Conservation (phyloP, 2,797 vertebrate genomes). For the Sylvia borin region DNA sequence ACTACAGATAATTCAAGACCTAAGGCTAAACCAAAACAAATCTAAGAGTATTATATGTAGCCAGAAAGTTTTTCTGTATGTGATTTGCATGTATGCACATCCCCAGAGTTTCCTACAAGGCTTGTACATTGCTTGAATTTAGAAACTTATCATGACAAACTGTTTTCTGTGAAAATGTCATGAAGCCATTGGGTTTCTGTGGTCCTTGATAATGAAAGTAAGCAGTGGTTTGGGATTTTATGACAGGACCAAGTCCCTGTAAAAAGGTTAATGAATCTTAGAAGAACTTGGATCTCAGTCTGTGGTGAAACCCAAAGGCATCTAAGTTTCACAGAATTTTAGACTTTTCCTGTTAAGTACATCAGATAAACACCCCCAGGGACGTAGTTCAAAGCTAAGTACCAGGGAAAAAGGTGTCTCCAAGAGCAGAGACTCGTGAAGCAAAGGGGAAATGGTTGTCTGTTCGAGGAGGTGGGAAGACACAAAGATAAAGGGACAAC, state of each 20-base stretch:
- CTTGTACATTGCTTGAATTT: neutral
- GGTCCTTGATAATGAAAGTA: slow-evolving; percentile 19
- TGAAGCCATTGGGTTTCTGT: slow-evolving; percentile 4
- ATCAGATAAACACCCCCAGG: neutral
- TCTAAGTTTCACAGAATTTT: neutral
- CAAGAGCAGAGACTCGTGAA: neutral
- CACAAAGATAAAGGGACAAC: neutral
- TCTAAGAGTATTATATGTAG: neutral
- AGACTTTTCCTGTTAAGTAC: neutral
- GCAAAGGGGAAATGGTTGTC: neutral
- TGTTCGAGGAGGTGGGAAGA: neutral
- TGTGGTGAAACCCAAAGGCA: slow-evolving; percentile 13
- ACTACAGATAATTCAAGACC: slow-evolving; percentile 30
- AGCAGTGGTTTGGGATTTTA: neutral
- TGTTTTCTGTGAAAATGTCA: slow-evolving; percentile 33
- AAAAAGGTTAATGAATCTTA: slow-evolving; percentile 23
- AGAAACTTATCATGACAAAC: neutral
- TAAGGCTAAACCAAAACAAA: slow-evolving; percentile 40
- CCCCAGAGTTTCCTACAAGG: slow-evolving; percentile 8
- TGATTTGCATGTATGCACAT: slow-evolving; percentile 26
- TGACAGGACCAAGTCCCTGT: neutral
- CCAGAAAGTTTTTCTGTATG: neutral
- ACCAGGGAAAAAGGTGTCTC: neutral
- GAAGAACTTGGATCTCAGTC: neutral
- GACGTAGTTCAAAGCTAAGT: neutral